Evolutionary conservation across 2,113 vertebrate species (phyloP), one percentile per base, ranked within the genome.

Genomic region (Vicugna pacos): DNA sequence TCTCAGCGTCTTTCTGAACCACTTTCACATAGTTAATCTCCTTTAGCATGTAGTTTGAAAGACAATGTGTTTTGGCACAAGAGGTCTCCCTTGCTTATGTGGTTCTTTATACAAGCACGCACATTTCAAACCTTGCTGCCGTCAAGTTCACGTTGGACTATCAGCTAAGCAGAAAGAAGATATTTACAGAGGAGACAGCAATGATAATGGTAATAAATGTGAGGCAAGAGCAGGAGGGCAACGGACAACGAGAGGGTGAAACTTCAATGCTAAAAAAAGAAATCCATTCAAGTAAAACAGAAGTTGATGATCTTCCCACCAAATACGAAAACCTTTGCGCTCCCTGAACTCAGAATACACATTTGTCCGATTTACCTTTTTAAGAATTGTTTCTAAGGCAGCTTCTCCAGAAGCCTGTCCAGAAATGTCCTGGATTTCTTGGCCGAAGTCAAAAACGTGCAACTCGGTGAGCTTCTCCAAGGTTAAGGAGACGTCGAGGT

Each of bases 391-490:
- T 95, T 99, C 98, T 91, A 99, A 94, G 38, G 99, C 98, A n/a
- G 98, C 98, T 98, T 99, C 99, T 97, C 99, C 99, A 70, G 99
- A 99, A 48, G 98, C 98, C 95, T 99, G 98, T 60, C 99, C 99
- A 92, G 99, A 99, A 93, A 99, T 97, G 97, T 99, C 98, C 94
- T 99, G 99, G 94, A 99, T 99, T 97, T 99, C 97, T 16, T 70
- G 83, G 73, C 81, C 93, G 97, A 98, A 99, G 10, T 98, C 97
- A 98, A 99, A 99, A 95, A 98, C 95, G 19, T 86, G 83, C 56
- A 99, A 97, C 48, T 99, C 96, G 17, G 98, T 96, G 92, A 99
- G 97, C 87, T 28, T 93, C 13, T 98, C 95, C 79, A 99, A 70
- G 67, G 98, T 98, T 38, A 99, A 96, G 0, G 98, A 98, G 22